Percentiles rank a stretch among this genome's conserved stretches.
Conservation (phyloP, 2,797 vertebrate species). For the Heteromormyrus szaboi region DNA sequence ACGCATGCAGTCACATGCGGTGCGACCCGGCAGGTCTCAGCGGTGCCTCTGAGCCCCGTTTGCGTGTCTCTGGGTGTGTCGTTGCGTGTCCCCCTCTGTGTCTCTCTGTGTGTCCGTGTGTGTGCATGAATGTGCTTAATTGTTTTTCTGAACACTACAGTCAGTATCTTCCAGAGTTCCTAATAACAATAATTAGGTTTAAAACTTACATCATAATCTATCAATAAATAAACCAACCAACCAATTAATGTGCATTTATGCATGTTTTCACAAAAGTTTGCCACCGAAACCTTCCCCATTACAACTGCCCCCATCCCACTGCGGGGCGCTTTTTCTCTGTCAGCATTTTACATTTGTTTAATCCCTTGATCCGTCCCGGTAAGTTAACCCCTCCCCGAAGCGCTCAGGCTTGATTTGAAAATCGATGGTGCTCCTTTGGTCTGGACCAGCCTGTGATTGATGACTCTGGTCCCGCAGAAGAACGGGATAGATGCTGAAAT, state of each 20-base stretch:
- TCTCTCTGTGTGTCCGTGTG: conserved; percentile 3
- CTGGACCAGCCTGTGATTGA: background rate
- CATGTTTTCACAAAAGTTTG: background rate
- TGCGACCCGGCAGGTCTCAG: conserved; percentile 29
- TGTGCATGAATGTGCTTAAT: background rate
- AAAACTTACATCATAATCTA: background rate
- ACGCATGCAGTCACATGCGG: conserved; percentile 47
- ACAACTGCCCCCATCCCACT: background rate
- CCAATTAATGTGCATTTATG: background rate
- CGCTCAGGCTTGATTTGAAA: conserved; percentile 13
- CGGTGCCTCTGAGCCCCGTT: background rate
- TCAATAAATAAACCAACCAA: background rate
- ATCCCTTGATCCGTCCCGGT: background rate
- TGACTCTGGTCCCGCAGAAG: background rate
- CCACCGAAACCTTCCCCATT: background rate
- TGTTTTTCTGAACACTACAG: background rate
- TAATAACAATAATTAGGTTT: background rate
- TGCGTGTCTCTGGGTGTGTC: conserved; percentile 3
- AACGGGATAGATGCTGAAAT: conserved; percentile 6
- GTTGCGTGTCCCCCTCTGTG: background rate
- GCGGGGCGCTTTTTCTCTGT: background rate
- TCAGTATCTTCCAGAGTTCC: background rate
- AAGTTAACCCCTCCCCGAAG: background rate
- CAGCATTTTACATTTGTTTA: background rate
- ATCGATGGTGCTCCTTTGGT: conserved; percentile 10